Conservation (phyloP, 2,113 vertebrate species). For the Casuarius casuarius region DNA sequence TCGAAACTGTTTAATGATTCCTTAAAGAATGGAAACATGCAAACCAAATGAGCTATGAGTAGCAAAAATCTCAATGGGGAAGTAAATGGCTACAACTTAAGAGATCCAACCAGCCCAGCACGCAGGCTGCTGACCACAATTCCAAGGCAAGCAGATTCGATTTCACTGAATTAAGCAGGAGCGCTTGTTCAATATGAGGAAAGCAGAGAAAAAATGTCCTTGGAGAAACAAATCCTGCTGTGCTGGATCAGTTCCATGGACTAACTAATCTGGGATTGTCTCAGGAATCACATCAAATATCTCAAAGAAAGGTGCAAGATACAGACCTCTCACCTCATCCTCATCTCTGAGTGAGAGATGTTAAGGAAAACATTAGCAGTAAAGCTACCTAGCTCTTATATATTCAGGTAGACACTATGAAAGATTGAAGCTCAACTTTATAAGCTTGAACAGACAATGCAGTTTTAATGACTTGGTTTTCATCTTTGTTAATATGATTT, state of each 20-base stretch:
- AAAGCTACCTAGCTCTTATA: background rate
- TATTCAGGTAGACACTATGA: background rate
- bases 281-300: background rate
- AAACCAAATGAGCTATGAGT: slow-evolving; percentile 14
- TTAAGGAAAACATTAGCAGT: background rate
- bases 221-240: slow-evolving; percentile 46
- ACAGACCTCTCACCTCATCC: background rate
- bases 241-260: background rate
- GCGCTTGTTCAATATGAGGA: slow-evolving; percentile 20
- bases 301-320: background rate
- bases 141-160: background rate
- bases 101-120: background rate
- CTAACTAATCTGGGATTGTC: background rate
- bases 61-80: slow-evolving; percentile 21
- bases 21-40: slow-evolving; percentile 1
- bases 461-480: background rate
- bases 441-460: fast-evolving
- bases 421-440: background rate
- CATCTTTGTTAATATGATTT: background rate
- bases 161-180: background rate
- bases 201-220: background rate
- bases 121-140: background rate
- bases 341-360: fast-evolving
- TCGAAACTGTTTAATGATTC: background rate
- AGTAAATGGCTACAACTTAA: slow-evolving; percentile 6